A percentile compares a stretch with the other conserved stretches of the same genome.
Evolutionary conservation across 1,140 invertebrate genomes (phyloP).

Genomic region (Scaptomyza pallida): DNA sequence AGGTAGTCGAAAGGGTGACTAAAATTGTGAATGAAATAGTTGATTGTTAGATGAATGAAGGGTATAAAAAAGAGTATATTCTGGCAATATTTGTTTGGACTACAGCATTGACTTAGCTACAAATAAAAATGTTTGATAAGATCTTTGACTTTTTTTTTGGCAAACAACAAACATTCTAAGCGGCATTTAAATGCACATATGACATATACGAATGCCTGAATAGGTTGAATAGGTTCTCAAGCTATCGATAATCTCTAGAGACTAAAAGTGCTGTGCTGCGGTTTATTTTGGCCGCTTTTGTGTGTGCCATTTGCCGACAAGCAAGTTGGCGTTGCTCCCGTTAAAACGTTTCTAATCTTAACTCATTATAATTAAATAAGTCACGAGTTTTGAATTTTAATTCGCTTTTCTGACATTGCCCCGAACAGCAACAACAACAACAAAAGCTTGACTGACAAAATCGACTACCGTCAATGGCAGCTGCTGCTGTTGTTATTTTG

Average conservation of each 20-base stretch:
- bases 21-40: constrained; percentile 1
- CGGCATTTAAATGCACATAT: constrained; percentile 38
- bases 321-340: constrained; percentile 57
- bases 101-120: not conserved
- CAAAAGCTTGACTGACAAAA: constrained; percentile 64
- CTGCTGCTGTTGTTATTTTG: constrained; percentile 19
- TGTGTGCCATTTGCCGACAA: constrained; percentile 69
- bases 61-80: not conserved
- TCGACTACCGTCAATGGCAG: constrained; percentile 74
- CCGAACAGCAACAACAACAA: constrained; percentile 45
- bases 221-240: constrained; percentile 31
- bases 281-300: constrained; percentile 23
- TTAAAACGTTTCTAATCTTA: constrained; percentile 79
- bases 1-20: constrained; percentile 17
- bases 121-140: not conserved
- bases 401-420: constrained; percentile 61
- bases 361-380: constrained; percentile 83
- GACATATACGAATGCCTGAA: constrained; percentile 19
- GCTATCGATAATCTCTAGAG: constrained; percentile 27
- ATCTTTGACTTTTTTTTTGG: not conserved
- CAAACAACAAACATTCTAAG: constrained; percentile 11
- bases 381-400: constrained; percentile 83
- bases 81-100: not conserved
- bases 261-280: constrained; percentile 2
- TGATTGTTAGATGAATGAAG: not conserved